Evolutionary conservation across 2,888 invertebrate genomes (phyloP).

Genomic region (Empis stercorea): DNA sequence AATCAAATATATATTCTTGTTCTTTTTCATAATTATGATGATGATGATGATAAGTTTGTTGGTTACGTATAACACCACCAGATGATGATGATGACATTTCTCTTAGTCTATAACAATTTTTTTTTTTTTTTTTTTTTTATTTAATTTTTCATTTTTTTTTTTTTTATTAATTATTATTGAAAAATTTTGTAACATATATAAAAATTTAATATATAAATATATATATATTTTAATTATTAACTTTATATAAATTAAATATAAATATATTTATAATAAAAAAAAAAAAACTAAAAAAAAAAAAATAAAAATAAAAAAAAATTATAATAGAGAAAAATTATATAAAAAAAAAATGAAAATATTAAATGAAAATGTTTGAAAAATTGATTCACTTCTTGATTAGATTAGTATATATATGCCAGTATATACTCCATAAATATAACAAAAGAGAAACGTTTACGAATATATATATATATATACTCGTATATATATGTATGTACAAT

Average conservation of each 20-base stretch:
- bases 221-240: too few relatives aligned
- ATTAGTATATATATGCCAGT: too few relatives aligned
- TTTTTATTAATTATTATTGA: background rate
- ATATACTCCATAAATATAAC: too few relatives aligned
- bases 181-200: background rate
- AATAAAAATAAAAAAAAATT: background rate
- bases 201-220: too few relatives aligned
- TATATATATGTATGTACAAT: too few relatives aligned
- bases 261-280: background rate
- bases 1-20: constrained; percentile 10
- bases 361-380: too few relatives aligned
- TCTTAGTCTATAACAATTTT: constrained; percentile 15
- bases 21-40: constrained; percentile 11
- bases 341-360: too few relatives aligned
- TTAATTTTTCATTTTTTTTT: background rate
- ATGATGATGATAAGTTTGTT: background rate
- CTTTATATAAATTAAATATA: too few relatives aligned
- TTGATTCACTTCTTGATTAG: too few relatives aligned
- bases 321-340: too few relatives aligned
- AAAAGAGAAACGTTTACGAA: too few relatives aligned
- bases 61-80: background rate
- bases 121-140: constrained; percentile 6
- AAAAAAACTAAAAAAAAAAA: background rate
- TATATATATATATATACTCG: too few relatives aligned
- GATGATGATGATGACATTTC: constrained; percentile 15